A percentile compares a stretch with the other conserved stretches of the same genome.
Evolutionary conservation across 2,797 vertebrate genomes (phyloP).

Genomic region (Corythornis leucogaster): DNA sequence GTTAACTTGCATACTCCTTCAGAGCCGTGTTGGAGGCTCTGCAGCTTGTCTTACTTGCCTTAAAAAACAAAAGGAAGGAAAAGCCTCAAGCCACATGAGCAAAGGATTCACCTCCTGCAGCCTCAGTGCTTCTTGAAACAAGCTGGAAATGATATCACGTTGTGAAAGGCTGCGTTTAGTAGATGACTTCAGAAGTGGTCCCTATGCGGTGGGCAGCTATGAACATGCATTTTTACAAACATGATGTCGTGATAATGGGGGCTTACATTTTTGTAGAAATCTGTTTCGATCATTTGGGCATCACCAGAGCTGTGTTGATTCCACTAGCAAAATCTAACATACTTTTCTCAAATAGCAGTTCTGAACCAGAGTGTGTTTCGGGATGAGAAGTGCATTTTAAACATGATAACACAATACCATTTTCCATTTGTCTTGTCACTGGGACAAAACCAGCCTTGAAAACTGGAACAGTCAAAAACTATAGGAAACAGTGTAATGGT

Average conservation of each 20-base stretch:
- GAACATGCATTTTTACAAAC: not conserved
- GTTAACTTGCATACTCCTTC: not conserved
- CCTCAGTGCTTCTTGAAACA: not conserved
- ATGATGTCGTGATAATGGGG: rapidly evolving
- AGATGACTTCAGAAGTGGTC: not conserved
- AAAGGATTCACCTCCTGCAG: not conserved
- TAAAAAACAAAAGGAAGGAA: not conserved
- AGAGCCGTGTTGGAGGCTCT: not conserved
- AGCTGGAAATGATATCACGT: not conserved
- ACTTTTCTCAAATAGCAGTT: not conserved
- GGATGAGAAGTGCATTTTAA: not conserved
- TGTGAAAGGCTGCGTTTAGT: not conserved
- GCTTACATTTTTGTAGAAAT: not conserved
- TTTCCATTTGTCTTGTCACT: not conserved
- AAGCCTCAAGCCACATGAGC: not conserved
- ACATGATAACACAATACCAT: not conserved
- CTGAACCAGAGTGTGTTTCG: not conserved
- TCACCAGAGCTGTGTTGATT: not conserved
- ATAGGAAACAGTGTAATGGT: not conserved
- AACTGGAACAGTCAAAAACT: not conserved
- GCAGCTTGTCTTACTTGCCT: not conserved
- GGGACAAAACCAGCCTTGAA: not conserved
- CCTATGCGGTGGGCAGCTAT: not conserved
- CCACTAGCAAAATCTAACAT: not conserved
- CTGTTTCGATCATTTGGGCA: not conserved